A percentile compares a stretch with the other conserved stretches of the same genome.
These are phyloP conservation scores for Diachasma alloeum DNA, from an alignment of 1,140 invertebrate species.

Conservation along the genomic window DNA sequence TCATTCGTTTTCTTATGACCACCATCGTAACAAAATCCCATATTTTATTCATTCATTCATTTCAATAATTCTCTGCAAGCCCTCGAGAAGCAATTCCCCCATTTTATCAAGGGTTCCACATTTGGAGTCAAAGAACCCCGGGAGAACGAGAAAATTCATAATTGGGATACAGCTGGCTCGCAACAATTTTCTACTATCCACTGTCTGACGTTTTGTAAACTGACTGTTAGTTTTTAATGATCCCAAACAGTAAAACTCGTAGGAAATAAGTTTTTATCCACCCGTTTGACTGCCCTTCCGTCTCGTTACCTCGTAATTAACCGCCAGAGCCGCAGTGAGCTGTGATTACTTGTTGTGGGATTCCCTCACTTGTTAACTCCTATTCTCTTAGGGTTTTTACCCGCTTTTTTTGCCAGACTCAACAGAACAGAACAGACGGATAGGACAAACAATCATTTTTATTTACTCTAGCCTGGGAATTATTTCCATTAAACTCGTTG, in stretches of 20 bases:
- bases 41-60: too few species aligned
- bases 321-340: constrained; percentile 1
- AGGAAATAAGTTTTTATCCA: constrained; percentile 28
- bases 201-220: not conserved
- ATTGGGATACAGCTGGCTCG: not conserved
- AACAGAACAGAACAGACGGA: not conserved
- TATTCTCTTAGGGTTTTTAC: not conserved
- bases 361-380: constrained; percentile 7
- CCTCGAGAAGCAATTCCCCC: not conserved
- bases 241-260: not conserved
- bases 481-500: not conserved
- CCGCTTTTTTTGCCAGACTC: not conserved
- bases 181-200: constrained; percentile 13
- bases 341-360: constrained; percentile 14
- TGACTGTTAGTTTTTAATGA: not conserved
- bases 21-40: too few species aligned
- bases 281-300: constrained; percentile 15
- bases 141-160: not conserved
- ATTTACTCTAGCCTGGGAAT: not conserved
- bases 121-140: not conserved
- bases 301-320: constrained; percentile 29
- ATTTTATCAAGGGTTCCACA: not conserved
- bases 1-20: too few species aligned
- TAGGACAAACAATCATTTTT: not conserved
- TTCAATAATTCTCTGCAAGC: not conserved